Evolutionary conservation across 2,888 invertebrate species (phyloP), one percentile per base, ranked within the genome.

Genomic region (Hyles lineata): DNA sequence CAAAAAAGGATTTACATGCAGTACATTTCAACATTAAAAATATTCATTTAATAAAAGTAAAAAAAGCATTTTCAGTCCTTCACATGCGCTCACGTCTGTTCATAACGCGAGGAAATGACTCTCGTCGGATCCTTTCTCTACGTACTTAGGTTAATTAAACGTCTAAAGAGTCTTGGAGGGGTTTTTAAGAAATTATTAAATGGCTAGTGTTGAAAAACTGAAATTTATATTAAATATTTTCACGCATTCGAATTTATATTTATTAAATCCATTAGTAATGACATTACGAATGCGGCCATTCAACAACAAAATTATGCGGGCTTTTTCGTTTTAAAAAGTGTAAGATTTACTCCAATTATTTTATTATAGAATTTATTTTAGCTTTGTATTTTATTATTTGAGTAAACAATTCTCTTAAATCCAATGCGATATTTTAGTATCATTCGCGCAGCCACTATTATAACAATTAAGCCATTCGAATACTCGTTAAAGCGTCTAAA

Each of bases 61-160:
- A 73, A 61, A 70, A 60, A 78, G 76, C 77, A 75, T 73, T 74
- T 69, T 75, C 72, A 78, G 81, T 82, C 76, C 80, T 82, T 74
- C 74, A 80, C 83, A 80, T 82, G 77, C 78, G 76, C 80, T 84
- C 88, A 87, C 87, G 87, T 87, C 77, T 82, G 80, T 78, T 82
- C 82, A 84, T 87, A 85, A 86, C 82, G 78, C 74, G 80, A 43
- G 81, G 75, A 80, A 82, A 84, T 76, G 81, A 78, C 81, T 80
- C 79, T 77, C 75, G 76, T 71, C 74, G 76, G 75, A 72, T 78
- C 80, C 77, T 78, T 78, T 75, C 77, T 74, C 75, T 72, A 76
- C 76, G 77, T 80, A 81, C 80, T 83, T 75, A 75, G 85, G 84
- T 86, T 88, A 88, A 88, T 88, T 87, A 87, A 86, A 86, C 81